Evolutionary conservation across 2,888 invertebrate species (phyloP).

Genomic region (Crioceris asparagi): DNA sequence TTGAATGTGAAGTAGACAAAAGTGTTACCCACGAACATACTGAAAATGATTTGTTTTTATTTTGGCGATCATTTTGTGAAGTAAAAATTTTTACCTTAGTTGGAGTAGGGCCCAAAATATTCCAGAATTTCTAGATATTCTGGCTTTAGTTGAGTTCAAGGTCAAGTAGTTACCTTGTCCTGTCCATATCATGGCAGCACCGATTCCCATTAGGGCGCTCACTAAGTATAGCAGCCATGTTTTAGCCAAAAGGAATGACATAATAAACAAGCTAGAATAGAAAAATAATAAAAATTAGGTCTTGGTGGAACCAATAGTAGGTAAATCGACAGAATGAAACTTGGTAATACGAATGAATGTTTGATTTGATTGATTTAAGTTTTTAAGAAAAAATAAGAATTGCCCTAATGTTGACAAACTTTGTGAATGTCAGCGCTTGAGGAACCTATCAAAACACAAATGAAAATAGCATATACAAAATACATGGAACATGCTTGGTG

Average conservation of each 20-base stretch:
- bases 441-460: too few relatives aligned
- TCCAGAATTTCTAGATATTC: conserved; percentile 89
- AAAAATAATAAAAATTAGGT: conserved; percentile 6
- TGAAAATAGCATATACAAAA: too few relatives aligned
- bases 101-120: conserved; percentile 96
- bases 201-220: conserved; percentile 78
- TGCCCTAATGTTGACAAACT: too few relatives aligned
- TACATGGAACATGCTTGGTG: too few relatives aligned
- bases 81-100: conserved; percentile 52
- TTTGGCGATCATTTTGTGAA: too few relatives aligned
- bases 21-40: conserved; percentile 89
- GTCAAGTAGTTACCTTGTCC: conserved; percentile 89
- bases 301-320: too few relatives aligned
- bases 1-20: conserved; percentile 89
- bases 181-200: conserved; percentile 93
- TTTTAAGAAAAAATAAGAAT: too few relatives aligned
- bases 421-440: too few relatives aligned
- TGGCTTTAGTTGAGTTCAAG: conserved; percentile 75
- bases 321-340: too few relatives aligned
- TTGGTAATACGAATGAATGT: too few relatives aligned
- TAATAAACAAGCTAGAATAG: conserved; percentile 71
- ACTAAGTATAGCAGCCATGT: conserved; percentile 76
- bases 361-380: too few relatives aligned
- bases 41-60: conserved; percentile 39
- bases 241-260: conserved; percentile 74